Conservation (phyloP, 2,888 invertebrate genomes). For the Agrilus mali region DNA sequence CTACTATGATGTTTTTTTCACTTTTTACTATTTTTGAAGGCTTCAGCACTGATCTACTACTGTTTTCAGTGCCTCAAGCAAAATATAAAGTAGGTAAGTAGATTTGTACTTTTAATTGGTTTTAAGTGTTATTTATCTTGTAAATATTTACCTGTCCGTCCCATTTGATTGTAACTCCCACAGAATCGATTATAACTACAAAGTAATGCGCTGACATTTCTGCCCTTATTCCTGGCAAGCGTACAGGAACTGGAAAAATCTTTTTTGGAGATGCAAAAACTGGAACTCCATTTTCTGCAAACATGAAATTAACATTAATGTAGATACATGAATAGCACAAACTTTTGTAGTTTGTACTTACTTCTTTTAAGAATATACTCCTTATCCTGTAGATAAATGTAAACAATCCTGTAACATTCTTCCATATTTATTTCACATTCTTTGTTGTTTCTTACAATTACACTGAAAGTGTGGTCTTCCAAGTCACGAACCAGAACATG, state of each 20-base stretch:
- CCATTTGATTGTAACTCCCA: slow-evolving; percentile 64
- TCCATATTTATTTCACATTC: slow-evolving; percentile 38
- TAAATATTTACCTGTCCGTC: slow-evolving; percentile 46
- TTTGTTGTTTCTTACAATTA: slow-evolving; percentile 44
- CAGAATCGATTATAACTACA: slow-evolving; percentile 50
- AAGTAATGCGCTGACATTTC: slow-evolving; percentile 60
- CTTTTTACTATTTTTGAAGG: too few species aligned
- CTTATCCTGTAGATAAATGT: slow-evolving; percentile 58
- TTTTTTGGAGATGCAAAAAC: slow-evolving; percentile 22
- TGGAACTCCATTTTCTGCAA: slow-evolving; percentile 18
- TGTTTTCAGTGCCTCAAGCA: too few species aligned
- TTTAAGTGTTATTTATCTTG: background rate
- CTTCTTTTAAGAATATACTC: slow-evolving; percentile 40
- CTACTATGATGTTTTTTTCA: too few species aligned
- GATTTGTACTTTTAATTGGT: too few species aligned
- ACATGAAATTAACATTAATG: background rate
- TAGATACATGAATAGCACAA: slow-evolving; percentile 18
- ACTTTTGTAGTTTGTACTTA: slow-evolving; percentile 31
- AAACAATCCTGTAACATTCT: slow-evolving; percentile 39
- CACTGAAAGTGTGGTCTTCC: slow-evolving; percentile 54
- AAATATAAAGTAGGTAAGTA: too few species aligned
- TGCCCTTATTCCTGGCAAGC: slow-evolving; percentile 59
- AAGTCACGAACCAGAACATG: slow-evolving; percentile 62
- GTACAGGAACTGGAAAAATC: slow-evolving; percentile 54
- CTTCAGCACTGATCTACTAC: too few species aligned